Percentiles rank a stretch among this genome's conserved stretches.
Conservation (phyloP, 2,113 vertebrate genomes). For the Heterocephalus glaber region DNA sequence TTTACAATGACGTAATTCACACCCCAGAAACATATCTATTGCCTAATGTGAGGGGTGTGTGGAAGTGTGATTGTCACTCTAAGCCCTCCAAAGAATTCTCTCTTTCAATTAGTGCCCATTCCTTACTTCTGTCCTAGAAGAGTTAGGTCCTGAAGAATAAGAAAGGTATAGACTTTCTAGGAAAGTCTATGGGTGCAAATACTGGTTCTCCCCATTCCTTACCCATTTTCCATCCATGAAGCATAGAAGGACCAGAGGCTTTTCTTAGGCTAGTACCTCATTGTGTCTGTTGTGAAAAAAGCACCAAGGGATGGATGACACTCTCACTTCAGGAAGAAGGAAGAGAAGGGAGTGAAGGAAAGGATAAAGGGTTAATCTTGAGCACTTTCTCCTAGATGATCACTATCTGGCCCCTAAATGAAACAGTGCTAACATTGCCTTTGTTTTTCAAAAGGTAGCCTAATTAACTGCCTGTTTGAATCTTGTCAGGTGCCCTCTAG, state of each 20-base stretch:
- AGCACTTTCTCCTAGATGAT: neutral
- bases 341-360: neutral
- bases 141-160: neutral
- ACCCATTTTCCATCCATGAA: neutral
- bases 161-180: neutral
- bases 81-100: neutral
- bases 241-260: neutral
- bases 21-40: conserved; percentile 23
- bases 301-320: neutral
- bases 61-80: neutral
- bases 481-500: neutral
- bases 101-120: neutral
- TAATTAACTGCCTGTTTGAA: neutral
- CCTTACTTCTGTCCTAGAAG: neutral
- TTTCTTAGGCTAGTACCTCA: neutral
- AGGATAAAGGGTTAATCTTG: conserved; percentile 4
- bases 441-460: conserved; percentile 18
- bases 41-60: conserved; percentile 30
- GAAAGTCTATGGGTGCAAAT: neutral
- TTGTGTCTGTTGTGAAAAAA: neutral
- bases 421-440: neutral
- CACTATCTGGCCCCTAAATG: neutral
- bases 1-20: conserved; percentile 13
- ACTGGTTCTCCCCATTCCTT: neutral
- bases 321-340: neutral